Evolutionary conservation across 2,888 invertebrate genomes (phyloP), one percentile per base, ranked within the genome.

Genomic region (Oscheius onirici): DNA sequence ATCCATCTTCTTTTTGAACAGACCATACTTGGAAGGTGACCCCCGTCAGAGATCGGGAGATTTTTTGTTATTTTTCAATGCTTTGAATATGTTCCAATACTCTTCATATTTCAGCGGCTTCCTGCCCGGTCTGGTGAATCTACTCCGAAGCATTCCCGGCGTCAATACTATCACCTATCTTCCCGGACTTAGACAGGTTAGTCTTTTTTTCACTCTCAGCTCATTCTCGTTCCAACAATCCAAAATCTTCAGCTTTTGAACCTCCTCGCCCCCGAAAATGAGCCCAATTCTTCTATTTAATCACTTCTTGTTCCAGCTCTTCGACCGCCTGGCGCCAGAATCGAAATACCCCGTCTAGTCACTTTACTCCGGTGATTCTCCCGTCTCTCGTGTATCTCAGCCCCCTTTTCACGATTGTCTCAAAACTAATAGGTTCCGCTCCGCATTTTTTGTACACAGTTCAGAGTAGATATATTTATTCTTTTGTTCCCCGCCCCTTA

Each of bases 121-220:
- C 90, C 92, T 99, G 89, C 97, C 97, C 22, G 95, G 95, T 8
- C 96, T 94, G 46, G 91, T 99, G 49, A 96, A 96, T 88, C 97
- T 99, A 89, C 89, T 99, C 80, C 91, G 96, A 86, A 92, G 95
- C 89, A 92, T 99, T 74, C 97, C 99, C 67, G 91, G 97, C 8
- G 88, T 99, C 72, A 96, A 97, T 17, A 92, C 93, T 10, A 85
- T 99, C 78, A 91, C 97, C 55, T 94, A 92, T 89, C 90, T 97
- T 85, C 95, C 97, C 41, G 92, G 94, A 71, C 92, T 97, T 81
- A 92, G 93, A 90, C 92, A 92, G 90, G 92, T 93, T 90, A 5
- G 58, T n/a, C 22, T 3, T 28, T 17, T 41, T 60, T 49, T 2
- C 28, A 43, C 10, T 41, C 28, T 15, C 58, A 5, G 20, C 41